Conservation (phyloP, 2,888 invertebrate genomes). For the Bombylius discolor region DNA sequence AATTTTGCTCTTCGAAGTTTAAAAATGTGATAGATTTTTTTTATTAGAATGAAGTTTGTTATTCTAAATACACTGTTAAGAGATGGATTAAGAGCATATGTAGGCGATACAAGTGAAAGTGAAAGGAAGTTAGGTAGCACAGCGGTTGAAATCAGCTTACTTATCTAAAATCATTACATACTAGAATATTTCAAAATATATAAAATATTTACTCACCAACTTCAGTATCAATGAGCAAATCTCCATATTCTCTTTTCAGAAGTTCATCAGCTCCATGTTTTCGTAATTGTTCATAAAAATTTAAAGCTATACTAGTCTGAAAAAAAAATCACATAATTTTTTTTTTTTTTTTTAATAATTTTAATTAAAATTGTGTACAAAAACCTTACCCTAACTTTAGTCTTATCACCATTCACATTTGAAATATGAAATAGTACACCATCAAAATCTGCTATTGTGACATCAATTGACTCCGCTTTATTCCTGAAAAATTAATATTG, state of each 20-base stretch:
- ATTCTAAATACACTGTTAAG: too few relatives aligned
- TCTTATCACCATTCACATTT: slow-evolving; percentile 90
- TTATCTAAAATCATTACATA: background rate
- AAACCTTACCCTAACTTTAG: slow-evolving; percentile 82
- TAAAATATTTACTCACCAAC: slow-evolving; percentile 47
- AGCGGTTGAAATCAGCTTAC: too few relatives aligned
- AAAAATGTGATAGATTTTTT: too few relatives aligned
- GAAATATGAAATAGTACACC: slow-evolving; percentile 97
- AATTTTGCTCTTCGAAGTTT: too few relatives aligned
- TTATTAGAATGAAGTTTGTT: too few relatives aligned
- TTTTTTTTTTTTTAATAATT: background rate
- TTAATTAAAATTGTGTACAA: too few relatives aligned
- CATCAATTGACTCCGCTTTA: slow-evolving; percentile 91
- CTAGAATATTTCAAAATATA: too few relatives aligned
- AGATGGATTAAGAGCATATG: too few relatives aligned
- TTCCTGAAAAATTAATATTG: slow-evolving; percentile 41
- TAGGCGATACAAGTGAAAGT: too few relatives aligned
- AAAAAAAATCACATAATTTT: slow-evolving; percentile 22
- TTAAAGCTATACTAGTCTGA: slow-evolving; percentile 93
- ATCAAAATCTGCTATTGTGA: slow-evolving; percentile 94
- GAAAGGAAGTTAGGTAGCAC: too few relatives aligned
- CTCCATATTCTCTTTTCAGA: slow-evolving; percentile 83
- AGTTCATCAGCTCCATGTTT: slow-evolving; percentile 97
- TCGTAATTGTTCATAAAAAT: slow-evolving; percentile 96
- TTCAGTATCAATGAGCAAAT: slow-evolving; percentile 70